Base-by-base conservation (phyloP, 1,140 invertebrate species). In the Psix sp. region DNA sequence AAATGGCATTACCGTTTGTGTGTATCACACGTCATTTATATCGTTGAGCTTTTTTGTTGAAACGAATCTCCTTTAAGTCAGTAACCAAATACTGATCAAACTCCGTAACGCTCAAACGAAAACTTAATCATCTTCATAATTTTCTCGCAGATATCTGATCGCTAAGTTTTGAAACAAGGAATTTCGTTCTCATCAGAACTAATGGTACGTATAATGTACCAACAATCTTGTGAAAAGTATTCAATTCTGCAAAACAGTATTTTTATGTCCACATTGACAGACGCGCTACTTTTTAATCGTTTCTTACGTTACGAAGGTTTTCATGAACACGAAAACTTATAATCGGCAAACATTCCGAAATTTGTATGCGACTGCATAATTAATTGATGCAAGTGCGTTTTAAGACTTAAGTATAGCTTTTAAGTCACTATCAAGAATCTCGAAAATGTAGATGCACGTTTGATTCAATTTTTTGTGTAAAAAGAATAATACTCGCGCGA, bases 351-450 rank as follows among this genome's bases (percentile, higher is more conserved):
- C 66, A 74, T 74, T 74, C 66, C 71, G 66, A 65, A 66, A 60
- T 56, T 24, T 40, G 65, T 35, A 49, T 31, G 43, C 52, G 59
- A 26, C 46, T 43, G 45, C 17, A 75, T 73, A 54, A 67, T 62
- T 48, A 72, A 29, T 73, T 71, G 59, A 67, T 49, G 76, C 35
- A 75, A 77, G 77, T 76, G 76, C 66, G 49, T 80, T 80, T 70
- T 72, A 78, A 78, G 54, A 71, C 43, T 71, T 85, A 85, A 85
- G 81, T 63, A 81, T 85, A 84, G 82, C 83, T 84, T 81, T 81
- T 84, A 84, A 82, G 77, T 74, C 46, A 38, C 57, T 49, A 26
- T 59, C 67, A 76, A 71, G 66, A 76, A 76, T 72, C 74, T 73
- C 62, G 70, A 60, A 54, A 21, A 36, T 15, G 31, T 10, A 9